Evolutionary conservation across 2,113 vertebrate species (phyloP), one percentile per base, ranked within the genome.

Genomic region (Naja naja): DNA sequence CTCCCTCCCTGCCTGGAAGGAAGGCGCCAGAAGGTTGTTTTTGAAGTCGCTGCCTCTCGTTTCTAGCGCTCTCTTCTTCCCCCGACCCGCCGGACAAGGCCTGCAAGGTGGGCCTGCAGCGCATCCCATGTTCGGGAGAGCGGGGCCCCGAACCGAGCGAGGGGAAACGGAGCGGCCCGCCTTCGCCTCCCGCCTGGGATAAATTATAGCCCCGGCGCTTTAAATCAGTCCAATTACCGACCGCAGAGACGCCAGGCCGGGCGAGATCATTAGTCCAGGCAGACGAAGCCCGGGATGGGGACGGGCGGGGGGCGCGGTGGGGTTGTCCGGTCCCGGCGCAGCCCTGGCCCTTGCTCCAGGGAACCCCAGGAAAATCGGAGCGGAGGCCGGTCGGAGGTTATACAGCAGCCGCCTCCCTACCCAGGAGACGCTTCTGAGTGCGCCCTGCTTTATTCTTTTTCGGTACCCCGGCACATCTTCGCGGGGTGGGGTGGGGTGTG

Each of bases 301-400:
- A 2, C 16, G 5, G 14, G 14, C 10, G 0, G 5, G 14, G 14
- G 27, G 0, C 5, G 54, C 4, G 54, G 56, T 1, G 5, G n/a
- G 69, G 5, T 34, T 3, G n/a, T 20, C 69, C 16, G 1, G n/a
- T 81, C n/a, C 6, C 16, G 16, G 69, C n/a, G 1, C 14, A 39
- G 16, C 23, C 56, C 64, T 18, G 64, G 30, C 64, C 14, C 11
- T 30, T 69, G 27, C 30, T 74, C 30, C 30, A 69, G n/a, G 14
- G 1, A 6, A 10, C 4, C 14, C 64, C 5, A 2, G 64, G 64
- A 1, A 34, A 74, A 20, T 20, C 6, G n/a, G 69, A 39, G 16
- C 16, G n/a, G 14, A 3, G 6, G 14, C 2, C 0, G 16, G n/a
- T 8, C 5, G n/a, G 69, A 49, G 8, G 8, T 9, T 49, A 7